Evolutionary conservation across 2,797 vertebrate genomes (phyloP).

Genomic region (Pterois miles): DNA sequence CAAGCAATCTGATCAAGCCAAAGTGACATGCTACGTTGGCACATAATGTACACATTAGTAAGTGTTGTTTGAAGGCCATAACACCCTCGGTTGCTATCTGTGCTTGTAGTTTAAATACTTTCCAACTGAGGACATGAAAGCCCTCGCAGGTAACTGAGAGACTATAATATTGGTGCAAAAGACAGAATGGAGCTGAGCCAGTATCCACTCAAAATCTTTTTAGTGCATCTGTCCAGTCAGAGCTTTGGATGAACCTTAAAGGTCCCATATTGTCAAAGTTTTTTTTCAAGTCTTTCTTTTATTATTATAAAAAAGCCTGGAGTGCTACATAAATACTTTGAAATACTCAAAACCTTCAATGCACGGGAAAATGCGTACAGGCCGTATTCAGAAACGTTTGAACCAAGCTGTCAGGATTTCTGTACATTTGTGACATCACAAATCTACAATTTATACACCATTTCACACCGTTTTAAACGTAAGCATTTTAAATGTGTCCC

Average conservation of each 20-base stretch:
- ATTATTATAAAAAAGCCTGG: too few relatives aligned
- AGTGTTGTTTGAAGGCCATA: slow-evolving; percentile 12
- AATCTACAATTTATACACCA: too few relatives aligned
- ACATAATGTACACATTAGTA: background rate
- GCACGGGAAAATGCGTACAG: too few relatives aligned
- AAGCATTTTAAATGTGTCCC: too few relatives aligned
- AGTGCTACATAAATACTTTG: too few relatives aligned
- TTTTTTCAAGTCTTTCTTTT: too few relatives aligned
- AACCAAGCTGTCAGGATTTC: too few relatives aligned
- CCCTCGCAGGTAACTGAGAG: background rate
- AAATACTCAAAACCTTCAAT: too few relatives aligned
- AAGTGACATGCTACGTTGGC: slow-evolving; percentile 8
- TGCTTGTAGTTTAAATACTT: background rate
- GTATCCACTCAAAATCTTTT: background rate
- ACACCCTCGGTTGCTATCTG: background rate
- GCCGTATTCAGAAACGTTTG: too few relatives aligned
- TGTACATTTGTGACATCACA: too few relatives aligned
- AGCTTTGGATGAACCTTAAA: background rate
- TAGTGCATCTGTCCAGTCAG: background rate
- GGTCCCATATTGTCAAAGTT: too few relatives aligned
- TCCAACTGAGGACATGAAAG: background rate
- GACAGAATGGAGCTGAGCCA: background rate
- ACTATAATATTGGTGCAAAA: background rate
- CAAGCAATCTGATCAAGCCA: background rate
- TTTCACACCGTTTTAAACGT: too few relatives aligned